Evolutionary conservation across 1,140 invertebrate species (phyloP), one percentile per base, ranked within the genome.

Genomic region (Lordiphosa mommai): DNA sequence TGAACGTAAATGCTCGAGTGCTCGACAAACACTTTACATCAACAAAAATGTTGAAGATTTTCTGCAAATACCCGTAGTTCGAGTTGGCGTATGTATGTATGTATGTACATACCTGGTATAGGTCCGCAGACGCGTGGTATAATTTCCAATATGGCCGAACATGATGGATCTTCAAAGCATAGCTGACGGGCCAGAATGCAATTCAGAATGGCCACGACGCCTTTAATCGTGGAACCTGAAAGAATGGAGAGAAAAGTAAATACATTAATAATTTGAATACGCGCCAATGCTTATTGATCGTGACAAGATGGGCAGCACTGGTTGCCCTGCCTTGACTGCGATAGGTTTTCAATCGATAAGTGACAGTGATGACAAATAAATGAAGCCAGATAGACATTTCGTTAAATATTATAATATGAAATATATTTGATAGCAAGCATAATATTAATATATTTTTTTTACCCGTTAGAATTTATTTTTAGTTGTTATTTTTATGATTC

Each of bases 51-150:
- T 50, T 38, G 23, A 29, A 38, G 47, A 65, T 46, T 56, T 43
- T 80, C 50, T 55, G 49, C 46, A 52, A 55, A 57, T 47, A 52
- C 40, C 1, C 23, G 23, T 4, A 7, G 23, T 27, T 27, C 4
- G 23, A 27, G 23, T 59, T 50, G 8, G 12, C 46, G 38, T 20
- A 17, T 32, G 13, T 14, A 10, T 44, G 23, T 41, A 40, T 14
- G 8, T 30, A 17, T 49, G 14, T 44, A 30, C 92, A 94, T 90
- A 96, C 95, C 95, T 88, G 95, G 92, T 91, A 96, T 95, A 44
- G 94, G 93, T 44, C 95, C 95, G 89, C 95, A 97, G 49, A 97
- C 94, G 66, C 95, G 91, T 17, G 95, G 95, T 77, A 96, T 96
- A 66, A 96, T 95, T 90, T 96, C 94, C 76, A 96, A 89, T 86